These are phyloP conservation scores for Dasyornis broadbenti DNA, from an alignment of 2,113 vertebrate genomes.

Conservation along the genomic window DNA sequence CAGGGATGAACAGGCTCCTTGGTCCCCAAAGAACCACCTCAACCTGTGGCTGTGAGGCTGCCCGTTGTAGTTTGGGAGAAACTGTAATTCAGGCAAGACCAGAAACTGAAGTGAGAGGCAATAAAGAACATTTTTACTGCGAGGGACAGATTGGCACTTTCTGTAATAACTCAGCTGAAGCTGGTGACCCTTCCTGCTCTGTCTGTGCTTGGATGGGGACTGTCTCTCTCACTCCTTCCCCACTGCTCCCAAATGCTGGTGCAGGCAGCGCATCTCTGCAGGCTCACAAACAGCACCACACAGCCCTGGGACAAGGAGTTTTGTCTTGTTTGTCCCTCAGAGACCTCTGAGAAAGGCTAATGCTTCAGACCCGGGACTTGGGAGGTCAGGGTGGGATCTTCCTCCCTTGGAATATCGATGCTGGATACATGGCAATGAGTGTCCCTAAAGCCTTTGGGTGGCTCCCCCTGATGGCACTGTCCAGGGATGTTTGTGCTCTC, in stretches of 20 bases:
- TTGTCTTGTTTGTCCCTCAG: background rate
- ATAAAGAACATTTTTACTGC: background rate
- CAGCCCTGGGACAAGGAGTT: background rate
- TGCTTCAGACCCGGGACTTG: background rate
- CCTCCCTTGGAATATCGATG: background rate
- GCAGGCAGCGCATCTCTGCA: background rate
- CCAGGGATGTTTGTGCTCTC: background rate
- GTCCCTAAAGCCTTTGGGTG: background rate
- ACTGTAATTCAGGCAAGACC: background rate
- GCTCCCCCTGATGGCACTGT: background rate
- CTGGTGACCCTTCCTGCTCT: rapidly evolving
- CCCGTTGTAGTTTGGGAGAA: background rate
- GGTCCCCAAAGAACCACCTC: background rate
- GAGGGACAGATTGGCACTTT: background rate
- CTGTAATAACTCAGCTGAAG: background rate
- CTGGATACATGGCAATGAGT: background rate
- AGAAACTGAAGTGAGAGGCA: background rate
- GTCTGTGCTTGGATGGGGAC: background rate
- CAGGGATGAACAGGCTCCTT: rapidly evolving
- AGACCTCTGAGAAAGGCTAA: background rate
- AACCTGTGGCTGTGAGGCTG: background rate
- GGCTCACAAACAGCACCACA: background rate
- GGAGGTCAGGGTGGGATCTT: background rate
- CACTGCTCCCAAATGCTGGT: background rate
- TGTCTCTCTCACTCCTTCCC: background rate